A percentile compares a stretch with the other conserved stretches of the same genome.
Conservation (phyloP, 2,888 invertebrate genomes). For the Xestoiulus laeticollis region DNA sequence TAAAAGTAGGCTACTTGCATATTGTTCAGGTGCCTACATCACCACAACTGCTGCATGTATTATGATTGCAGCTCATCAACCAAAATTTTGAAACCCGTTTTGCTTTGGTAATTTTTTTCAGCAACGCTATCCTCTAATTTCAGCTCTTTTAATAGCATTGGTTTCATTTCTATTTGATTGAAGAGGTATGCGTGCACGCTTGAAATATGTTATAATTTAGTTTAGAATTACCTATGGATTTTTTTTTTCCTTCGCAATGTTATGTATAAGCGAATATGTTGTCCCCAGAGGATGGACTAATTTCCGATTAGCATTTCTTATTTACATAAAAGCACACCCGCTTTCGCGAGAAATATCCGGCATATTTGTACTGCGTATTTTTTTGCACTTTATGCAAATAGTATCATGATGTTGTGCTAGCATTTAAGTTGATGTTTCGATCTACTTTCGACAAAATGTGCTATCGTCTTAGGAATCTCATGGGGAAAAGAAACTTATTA, state of each 20-base stretch:
- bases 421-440: constrained; percentile 20
- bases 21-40: too few species aligned
- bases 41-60: too few species aligned
- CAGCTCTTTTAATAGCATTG: background rate
- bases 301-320: constrained; percentile 20
- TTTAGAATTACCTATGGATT: constrained; percentile 4
- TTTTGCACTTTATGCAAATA: constrained; percentile 26
- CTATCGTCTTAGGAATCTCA: constrained; percentile 19
- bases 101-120: background rate
- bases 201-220: background rate
- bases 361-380: background rate
- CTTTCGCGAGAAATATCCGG: background rate
- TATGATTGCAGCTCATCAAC: too few species aligned
- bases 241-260: background rate
- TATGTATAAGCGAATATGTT: background rate
- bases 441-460: constrained; percentile 14
- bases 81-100: background rate
- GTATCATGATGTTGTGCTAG: background rate
- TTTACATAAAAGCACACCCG: constrained; percentile 9
- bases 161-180: background rate
- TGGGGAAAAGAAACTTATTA: background rate
- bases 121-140: background rate
- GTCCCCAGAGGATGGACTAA: background rate
- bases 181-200: background rate
- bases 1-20: too few species aligned